Conservation (phyloP, 2,797 vertebrate genomes). For the Phaenicophaeus curvirostris region DNA sequence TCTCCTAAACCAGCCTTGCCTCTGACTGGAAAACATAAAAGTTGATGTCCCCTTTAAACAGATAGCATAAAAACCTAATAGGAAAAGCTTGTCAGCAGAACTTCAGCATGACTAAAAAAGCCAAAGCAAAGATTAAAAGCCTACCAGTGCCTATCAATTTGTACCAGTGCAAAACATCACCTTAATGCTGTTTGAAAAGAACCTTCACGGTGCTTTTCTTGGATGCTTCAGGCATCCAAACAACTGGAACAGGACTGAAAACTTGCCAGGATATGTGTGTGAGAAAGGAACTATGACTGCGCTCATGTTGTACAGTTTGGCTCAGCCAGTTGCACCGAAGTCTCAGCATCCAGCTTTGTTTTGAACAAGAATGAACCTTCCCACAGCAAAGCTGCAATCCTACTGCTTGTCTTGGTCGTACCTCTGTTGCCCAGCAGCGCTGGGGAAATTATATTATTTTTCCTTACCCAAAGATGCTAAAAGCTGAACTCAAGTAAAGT, state of each 20-base stretch:
- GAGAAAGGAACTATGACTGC: not conserved
- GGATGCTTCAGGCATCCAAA: slow-evolving; percentile 5
- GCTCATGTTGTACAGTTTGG: rapidly evolving
- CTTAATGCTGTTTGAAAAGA: slow-evolving; percentile 7
- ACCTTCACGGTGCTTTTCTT: not conserved
- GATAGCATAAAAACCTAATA: slow-evolving; percentile 25
- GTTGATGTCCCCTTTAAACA: slow-evolving; percentile 56
- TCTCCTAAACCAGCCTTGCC: not conserved
- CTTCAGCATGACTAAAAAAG: slow-evolving; percentile 14
- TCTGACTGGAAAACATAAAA: slow-evolving; percentile 34
- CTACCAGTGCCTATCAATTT: slow-evolving; percentile 27
- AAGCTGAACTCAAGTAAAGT: slow-evolving; percentile 2
- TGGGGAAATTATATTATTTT: not conserved
- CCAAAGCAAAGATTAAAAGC: slow-evolving; percentile 50
- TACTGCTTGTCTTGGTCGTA: not conserved
- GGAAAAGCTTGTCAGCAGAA: slow-evolving; percentile 56
- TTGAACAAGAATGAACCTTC: not conserved
- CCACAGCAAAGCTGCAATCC: not conserved
- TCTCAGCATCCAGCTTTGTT: not conserved
- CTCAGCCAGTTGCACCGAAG: not conserved
- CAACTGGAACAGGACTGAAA: not conserved
- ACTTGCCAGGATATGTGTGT: not conserved
- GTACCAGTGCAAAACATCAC: slow-evolving; percentile 2
- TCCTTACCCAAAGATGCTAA: not conserved
- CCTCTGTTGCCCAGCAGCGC: rapidly evolving